A percentile compares a stretch with the other conserved stretches of the same genome.
Evolutionary conservation across 30 jellyfish, hydroid and myxozoan genomes (phyloP).

Genomic region (Hydra vulgaris): DNA sequence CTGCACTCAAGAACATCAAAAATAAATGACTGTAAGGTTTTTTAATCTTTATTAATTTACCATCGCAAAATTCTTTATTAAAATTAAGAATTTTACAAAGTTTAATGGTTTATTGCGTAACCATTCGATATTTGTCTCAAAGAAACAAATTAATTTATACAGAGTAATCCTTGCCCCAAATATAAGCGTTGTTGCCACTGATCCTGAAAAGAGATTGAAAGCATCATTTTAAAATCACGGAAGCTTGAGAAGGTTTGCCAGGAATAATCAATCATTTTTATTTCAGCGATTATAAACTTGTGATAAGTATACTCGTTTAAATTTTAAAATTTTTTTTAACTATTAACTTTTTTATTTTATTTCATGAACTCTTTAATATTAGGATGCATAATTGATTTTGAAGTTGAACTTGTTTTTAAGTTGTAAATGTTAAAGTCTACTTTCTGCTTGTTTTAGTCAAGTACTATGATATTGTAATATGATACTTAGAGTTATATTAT

Average conservation of each 20-base stretch:
- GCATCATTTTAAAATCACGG: too few relatives aligned
- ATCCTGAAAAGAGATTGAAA: not conserved
- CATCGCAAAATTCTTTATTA: not conserved
- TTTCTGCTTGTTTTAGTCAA: too few relatives aligned
- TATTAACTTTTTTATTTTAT: too few relatives aligned
- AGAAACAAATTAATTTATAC: not conserved
- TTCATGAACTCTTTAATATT: not conserved
- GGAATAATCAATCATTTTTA: not conserved
- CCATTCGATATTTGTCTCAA: not conserved
- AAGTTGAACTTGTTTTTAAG: too few relatives aligned
- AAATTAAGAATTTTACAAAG: not conserved
- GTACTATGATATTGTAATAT: too few relatives aligned
- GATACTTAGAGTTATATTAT: too few relatives aligned
- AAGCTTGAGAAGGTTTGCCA: not conserved
- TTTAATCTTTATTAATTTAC: too few relatives aligned
- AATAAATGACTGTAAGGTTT: not conserved
- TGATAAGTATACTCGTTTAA: not conserved
- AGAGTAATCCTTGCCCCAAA: not conserved
- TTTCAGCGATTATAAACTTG: not conserved
- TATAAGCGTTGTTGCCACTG: not conserved
- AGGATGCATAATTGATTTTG: not conserved
- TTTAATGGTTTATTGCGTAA: not conserved
- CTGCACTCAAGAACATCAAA: constrained; percentile 10
- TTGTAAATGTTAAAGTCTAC: too few relatives aligned
- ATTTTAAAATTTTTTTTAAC: too few relatives aligned